Evolutionary conservation across 2,888 invertebrate genomes (phyloP).

Genomic region (Elmis aenea): DNA sequence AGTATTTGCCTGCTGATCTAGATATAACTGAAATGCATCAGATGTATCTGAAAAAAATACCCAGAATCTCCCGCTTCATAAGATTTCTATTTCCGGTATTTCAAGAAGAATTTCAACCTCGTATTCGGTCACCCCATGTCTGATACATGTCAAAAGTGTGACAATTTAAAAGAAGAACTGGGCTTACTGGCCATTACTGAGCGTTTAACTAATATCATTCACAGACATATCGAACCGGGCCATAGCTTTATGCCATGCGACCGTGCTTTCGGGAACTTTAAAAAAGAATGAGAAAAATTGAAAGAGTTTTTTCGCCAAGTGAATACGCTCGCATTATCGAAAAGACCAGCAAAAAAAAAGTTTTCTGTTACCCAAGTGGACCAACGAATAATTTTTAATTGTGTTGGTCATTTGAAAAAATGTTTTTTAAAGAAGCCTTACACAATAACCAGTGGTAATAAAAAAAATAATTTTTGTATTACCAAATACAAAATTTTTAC

Average conservation of each 20-base stretch:
- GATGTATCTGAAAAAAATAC: constrained; percentile 6
- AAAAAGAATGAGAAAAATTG: not conserved
- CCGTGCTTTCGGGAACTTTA: not conserved
- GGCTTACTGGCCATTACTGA: not conserved
- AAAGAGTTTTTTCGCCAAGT: not conserved
- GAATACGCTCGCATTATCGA: not conserved
- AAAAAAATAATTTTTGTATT: not conserved
- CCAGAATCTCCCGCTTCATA: not conserved
- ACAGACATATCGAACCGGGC: not conserved
- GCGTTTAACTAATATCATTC: not conserved
- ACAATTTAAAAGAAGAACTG: not conserved
- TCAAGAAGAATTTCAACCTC: constrained; percentile 4
- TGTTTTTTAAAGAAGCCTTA: not conserved
- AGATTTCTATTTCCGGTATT: constrained; percentile 5
- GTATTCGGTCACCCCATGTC: constrained; percentile 2
- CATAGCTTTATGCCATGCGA: not conserved
- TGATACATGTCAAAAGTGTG: constrained; percentile 7
- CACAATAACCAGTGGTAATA: not conserved
- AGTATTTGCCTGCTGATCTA: constrained; percentile 7
- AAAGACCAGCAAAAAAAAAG: not conserved
- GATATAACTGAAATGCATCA: constrained; percentile 7
- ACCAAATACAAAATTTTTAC: not conserved
- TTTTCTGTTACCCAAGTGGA: not conserved
- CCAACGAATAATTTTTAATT: not conserved
- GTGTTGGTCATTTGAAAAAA: not conserved